Percentiles rank a stretch among this genome's conserved stretches.
Evolutionary conservation across 2,113 vertebrate species (phyloP).

Genomic region (Willisornis vidua): DNA sequence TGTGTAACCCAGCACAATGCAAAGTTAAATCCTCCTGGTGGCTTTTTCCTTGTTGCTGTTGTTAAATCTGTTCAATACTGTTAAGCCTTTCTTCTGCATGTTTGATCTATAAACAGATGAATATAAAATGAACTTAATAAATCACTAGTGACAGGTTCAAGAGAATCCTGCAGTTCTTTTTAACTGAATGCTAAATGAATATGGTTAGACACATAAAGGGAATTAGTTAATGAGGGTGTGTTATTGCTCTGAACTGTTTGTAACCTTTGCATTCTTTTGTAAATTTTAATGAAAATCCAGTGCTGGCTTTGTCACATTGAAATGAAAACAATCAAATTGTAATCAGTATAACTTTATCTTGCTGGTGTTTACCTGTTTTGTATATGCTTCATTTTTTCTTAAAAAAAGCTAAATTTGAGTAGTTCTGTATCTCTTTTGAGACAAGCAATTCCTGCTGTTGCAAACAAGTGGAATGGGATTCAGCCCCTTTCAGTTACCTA

Average conservation of each 20-base stretch:
- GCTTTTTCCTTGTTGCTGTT: neutral
- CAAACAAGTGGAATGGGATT: neutral
- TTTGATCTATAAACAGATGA: constrained; percentile 78
- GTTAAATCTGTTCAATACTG: constrained; percentile 65
- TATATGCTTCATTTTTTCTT: neutral
- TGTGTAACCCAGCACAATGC: neutral
- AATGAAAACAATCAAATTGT: constrained; percentile 1
- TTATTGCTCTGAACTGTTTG: constrained; percentile 30
- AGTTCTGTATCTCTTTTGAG: accelerated
- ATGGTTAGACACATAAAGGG: constrained; percentile 24
- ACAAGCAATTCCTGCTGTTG: neutral
- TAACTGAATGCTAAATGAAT: constrained; percentile 54
- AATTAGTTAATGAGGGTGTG: constrained; percentile 34
- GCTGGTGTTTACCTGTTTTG: neutral
- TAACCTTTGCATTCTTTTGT: constrained; percentile 35
- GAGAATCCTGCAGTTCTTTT: constrained; percentile 52
- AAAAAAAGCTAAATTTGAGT: neutral
- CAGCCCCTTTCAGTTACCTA: neutral
- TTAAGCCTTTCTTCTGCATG: constrained; percentile 46
- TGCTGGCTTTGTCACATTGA: constrained; percentile 14
- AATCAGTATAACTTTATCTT: constrained; percentile 11
- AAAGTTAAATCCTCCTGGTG: constrained; percentile 16
- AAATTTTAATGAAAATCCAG: constrained; percentile 50
- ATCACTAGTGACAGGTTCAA: constrained; percentile 73
- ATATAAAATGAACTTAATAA: constrained; percentile 77